Percentiles rank a stretch among this genome's conserved stretches.
These are phyloP conservation scores for Limanda limanda DNA, from an alignment of 2,113 vertebrate genomes.

Conservation along the genomic window DNA sequence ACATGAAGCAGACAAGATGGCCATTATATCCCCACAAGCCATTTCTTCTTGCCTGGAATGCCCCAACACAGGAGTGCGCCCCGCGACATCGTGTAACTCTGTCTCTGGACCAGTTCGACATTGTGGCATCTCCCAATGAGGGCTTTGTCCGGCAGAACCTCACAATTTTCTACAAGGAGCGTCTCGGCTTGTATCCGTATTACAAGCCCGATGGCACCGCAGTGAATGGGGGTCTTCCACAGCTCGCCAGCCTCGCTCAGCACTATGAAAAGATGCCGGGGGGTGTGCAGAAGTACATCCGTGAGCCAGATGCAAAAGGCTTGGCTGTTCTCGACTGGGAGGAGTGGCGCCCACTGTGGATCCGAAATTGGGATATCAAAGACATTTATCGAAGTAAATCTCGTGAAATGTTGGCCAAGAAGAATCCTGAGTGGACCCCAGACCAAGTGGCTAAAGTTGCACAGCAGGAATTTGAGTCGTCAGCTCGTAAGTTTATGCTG, in stretches of 20 bases:
- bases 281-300: conserved; percentile 79
- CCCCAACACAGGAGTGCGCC: conserved; percentile 84
- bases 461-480: conserved; percentile 83
- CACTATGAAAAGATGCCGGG: conserved; percentile 80
- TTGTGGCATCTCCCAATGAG: conserved; percentile 84
- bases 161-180: conserved; percentile 87
- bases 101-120: conserved; percentile 80
- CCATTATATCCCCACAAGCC: conserved; percentile 83
- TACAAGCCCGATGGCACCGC: conserved; percentile 64
- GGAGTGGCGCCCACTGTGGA: conserved; percentile 88
- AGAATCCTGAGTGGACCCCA: conserved; percentile 72
- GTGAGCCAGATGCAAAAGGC: conserved; percentile 76
- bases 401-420: conserved; percentile 63
- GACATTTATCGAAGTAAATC: conserved; percentile 83
- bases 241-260: conserved; percentile 77
- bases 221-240: conserved; percentile 81
- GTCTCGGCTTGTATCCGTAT: conserved; percentile 85
- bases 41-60: conserved; percentile 86
- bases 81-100: conserved; percentile 75
- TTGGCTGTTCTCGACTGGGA: conserved; percentile 89
- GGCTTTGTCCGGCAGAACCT: conserved; percentile 85
- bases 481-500: conserved; percentile 81
- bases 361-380: conserved; percentile 86
- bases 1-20: conserved; percentile 80
- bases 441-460: conserved; percentile 78